Base-by-base conservation (phyloP, 2,113 vertebrate species). In the Bettongia penicillata region DNA sequence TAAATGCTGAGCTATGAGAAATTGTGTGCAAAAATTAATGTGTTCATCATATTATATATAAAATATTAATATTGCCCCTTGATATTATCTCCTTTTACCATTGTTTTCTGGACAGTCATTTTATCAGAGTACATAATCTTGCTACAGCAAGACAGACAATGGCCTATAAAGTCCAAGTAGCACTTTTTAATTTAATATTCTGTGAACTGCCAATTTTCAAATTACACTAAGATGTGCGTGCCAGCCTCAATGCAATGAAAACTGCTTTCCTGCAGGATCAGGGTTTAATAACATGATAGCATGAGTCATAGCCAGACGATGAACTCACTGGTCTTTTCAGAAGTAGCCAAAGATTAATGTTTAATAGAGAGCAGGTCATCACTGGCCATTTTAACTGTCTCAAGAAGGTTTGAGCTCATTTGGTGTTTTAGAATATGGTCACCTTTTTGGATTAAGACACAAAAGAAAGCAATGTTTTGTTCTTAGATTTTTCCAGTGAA, bases 361-460 rank as follows among this genome's bases (percentile, higher is more conserved):
- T 97, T 98, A 98, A 98, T 98, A 98, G 99, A 98, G 95, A 98
- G 77, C 10, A 97, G 97, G 97, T 98, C 98, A 97, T 68, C 96
- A 98, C 98, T 98, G 97, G 97, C 95, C 95, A 94, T 93, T 98
- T 98, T 98, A 98, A 98, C 98, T 98, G 98, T 96, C 97, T 94
- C 93, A 90, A 92, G 95, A 94, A 90, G 95, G 95, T 51, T 96
- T 98, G 93, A 31, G 49, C 98, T 97, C 94, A 98, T 96, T 98
- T 98, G 91, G 53, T 93, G 95, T 93, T 91, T 96, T 93, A 90
- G 89, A 95, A 91, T 90, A 96, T 48, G 47, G 52, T n/a, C 43
- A 3, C 94, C 91, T 94, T 93, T 68, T 96, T 49, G 31, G 49
- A 92, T 24, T 2, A 92, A 93, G 95, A 52, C 97, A 96, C 50